These are phyloP conservation scores for Drosophila paracracens DNA, from an alignment of 2,888 invertebrate species.

Conservation along the genomic window DNA sequence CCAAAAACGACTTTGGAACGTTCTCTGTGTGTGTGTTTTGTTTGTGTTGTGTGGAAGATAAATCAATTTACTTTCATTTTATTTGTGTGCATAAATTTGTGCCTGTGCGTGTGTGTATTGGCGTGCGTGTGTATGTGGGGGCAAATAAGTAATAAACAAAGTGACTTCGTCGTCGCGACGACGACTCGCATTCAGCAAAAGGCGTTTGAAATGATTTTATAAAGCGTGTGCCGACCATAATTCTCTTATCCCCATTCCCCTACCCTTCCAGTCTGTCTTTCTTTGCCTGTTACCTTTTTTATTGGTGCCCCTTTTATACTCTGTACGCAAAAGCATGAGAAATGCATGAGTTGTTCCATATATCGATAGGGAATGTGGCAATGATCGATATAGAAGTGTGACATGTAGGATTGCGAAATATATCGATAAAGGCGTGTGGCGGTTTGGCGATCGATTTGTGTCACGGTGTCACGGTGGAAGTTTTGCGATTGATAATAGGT, in stretches of 20 bases:
- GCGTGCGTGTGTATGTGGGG: slow-evolving; percentile 22
- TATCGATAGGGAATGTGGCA: background rate
- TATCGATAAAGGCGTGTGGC: background rate
- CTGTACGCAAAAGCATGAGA: background rate
- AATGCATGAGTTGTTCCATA: background rate
- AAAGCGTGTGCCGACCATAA: slow-evolving; percentile 54
- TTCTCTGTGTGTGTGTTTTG: slow-evolving; percentile 30
- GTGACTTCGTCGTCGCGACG: slow-evolving; percentile 44
- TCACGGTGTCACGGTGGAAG: too few species aligned
- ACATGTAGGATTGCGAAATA: background rate
- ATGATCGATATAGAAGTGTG: background rate
- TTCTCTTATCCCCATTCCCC: slow-evolving; percentile 5
- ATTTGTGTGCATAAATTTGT: slow-evolving; percentile 78
- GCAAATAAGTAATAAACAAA: slow-evolving; percentile 61
- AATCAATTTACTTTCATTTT: slow-evolving; percentile 80
- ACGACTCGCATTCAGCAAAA: slow-evolving; percentile 36
- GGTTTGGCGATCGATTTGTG: too few species aligned
- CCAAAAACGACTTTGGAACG: slow-evolving; percentile 56
- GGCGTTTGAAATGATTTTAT: slow-evolving; percentile 70
- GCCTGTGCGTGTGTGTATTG: slow-evolving; percentile 15
- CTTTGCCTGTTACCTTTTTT: background rate
- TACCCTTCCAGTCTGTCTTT: background rate
- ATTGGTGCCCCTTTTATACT: slow-evolving; percentile 1
- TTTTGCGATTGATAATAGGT: too few species aligned
- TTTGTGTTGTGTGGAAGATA: slow-evolving; percentile 62